These are phyloP conservation scores for Pachyseris speciosa DNA, from an alignment of 64 coral and sea anemone species.

Conservation along the genomic window DNA sequence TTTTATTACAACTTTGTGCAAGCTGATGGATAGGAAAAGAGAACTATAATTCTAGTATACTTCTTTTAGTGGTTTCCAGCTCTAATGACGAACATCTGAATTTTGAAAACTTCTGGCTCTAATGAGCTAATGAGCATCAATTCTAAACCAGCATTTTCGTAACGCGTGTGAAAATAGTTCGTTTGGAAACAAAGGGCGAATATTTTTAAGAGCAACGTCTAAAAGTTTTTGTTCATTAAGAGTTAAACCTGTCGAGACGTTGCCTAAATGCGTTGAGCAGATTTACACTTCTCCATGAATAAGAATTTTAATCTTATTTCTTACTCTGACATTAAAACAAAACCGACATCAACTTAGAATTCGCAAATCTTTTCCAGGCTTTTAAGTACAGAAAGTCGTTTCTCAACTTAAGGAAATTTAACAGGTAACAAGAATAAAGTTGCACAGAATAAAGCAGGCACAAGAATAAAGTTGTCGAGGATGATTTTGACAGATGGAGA, in stretches of 20 bases:
- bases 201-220: background rate
- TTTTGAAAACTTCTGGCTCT: background rate
- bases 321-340: background rate
- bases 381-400: no score
- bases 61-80: background rate
- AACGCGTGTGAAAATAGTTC: background rate
- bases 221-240: slow-evolving; percentile 18
- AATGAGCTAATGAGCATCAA: slow-evolving; percentile 10
- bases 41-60: background rate
- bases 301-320: background rate
- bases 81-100: background rate
- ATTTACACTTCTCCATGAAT: background rate
- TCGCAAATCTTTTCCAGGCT: background rate
- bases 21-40: background rate
- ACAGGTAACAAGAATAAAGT: no score
- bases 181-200: slow-evolving; percentile 5
- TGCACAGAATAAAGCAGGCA: no score
- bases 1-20: slow-evolving; percentile 1
- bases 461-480: no score
- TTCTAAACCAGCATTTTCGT: background rate
- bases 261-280: background rate
- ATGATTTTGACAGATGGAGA: no score
- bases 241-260: background rate
- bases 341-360: background rate
- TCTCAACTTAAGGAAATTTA: no score